A percentile compares a stretch with the other conserved stretches of the same genome.
Conservation (phyloP, 2,113 vertebrate genomes). For the Emberiza fucata region DNA sequence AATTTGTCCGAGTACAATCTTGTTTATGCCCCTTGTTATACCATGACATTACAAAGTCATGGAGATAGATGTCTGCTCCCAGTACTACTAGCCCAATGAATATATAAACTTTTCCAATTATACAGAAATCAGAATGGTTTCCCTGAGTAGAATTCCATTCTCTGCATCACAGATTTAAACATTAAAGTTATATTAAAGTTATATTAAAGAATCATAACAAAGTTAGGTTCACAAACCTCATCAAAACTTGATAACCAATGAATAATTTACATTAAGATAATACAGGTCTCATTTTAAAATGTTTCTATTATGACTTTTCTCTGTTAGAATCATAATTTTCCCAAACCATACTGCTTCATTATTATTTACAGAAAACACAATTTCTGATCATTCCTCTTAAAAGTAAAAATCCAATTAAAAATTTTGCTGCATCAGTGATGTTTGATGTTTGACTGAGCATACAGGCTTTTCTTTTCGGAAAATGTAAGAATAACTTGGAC, state of each 20-base stretch:
- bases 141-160: slow-evolving; percentile 26
- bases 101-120: slow-evolving; percentile 34
- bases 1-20: background rate
- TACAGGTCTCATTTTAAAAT: slow-evolving; percentile 11
- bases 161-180: slow-evolving; percentile 43
- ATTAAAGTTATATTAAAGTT: slow-evolving; percentile 45
- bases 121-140: slow-evolving; percentile 21
- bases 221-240: slow-evolving; percentile 30
- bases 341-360: background rate
- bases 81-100: background rate
- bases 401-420: slow-evolving; percentile 24
- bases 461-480: background rate
- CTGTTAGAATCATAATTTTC: background rate
- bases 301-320: background rate
- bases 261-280: slow-evolving; percentile 55
- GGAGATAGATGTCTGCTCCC: background rate
- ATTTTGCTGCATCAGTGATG: background rate
- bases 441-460: background rate
- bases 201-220: slow-evolving; percentile 47
- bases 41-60: background rate
- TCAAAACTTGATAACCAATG: slow-evolving; percentile 26
- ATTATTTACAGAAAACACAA: slow-evolving; percentile 41
- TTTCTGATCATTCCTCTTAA: slow-evolving; percentile 16
- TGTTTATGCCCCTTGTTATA: background rate
- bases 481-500: background rate